Evolutionary conservation across 2,888 invertebrate genomes (phyloP).

Genomic region (Caenorhabditis macrosperma): DNA sequence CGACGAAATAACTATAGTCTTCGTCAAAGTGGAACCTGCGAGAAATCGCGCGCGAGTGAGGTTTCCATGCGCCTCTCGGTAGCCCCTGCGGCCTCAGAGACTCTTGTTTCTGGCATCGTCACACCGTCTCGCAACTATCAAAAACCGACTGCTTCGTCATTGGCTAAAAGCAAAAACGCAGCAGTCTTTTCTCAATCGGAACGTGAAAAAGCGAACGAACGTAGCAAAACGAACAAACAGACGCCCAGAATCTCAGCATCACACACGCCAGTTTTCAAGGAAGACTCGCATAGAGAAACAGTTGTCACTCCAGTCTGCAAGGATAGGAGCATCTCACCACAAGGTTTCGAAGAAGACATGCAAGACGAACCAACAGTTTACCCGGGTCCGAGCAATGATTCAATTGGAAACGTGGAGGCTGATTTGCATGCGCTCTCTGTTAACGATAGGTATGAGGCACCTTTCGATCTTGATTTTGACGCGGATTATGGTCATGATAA

Average conservation of each 20-base stretch:
- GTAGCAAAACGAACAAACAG: not conserved
- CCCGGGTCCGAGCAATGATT: not conserved
- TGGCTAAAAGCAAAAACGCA: conserved; percentile 6
- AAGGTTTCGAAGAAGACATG: not conserved
- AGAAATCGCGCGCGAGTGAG: not conserved
- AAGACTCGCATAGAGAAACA: not conserved
- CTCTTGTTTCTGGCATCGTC: not conserved
- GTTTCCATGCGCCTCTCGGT: too few species aligned
- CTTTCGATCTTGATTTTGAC: conserved; percentile 1
- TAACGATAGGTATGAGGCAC: not conserved
- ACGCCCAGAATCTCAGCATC: too few species aligned
- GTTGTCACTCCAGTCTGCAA: not conserved
- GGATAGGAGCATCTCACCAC: not conserved
- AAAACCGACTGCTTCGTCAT: conserved; percentile 13
- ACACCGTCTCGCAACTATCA: conserved; percentile 4
- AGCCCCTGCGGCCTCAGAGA: too few species aligned
- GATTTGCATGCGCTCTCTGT: conserved; percentile 5
- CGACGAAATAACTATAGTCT: not conserved
- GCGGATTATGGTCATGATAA: not conserved
- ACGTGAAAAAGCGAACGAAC: not conserved
- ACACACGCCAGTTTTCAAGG: not conserved
- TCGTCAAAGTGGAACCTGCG: not conserved
- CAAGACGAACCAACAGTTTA: not conserved
- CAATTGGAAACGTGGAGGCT: not conserved
- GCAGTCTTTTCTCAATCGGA: not conserved